These are phyloP conservation scores for Psilopsiagon aurifrons DNA, from an alignment of 2,113 vertebrate genomes.

Conservation along the genomic window DNA sequence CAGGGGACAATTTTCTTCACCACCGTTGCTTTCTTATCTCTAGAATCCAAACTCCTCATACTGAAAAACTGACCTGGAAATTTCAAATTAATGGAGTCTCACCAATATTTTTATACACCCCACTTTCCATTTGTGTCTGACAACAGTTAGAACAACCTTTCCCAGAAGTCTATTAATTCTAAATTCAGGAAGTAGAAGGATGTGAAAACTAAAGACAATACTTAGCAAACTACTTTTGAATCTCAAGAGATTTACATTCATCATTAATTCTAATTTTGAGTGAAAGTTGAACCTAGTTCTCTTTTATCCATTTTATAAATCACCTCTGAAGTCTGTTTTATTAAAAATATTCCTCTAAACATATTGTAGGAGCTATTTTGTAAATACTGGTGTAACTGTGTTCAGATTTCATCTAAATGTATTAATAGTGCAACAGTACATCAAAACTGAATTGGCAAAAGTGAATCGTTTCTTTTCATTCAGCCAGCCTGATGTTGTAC, in stretches of 20 bases:
- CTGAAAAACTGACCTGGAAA: not conserved
- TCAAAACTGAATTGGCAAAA: not conserved
- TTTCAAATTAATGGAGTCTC: not conserved
- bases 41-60: not conserved
- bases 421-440: not conserved
- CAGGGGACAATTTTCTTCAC: not conserved
- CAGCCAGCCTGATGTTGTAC: not conserved
- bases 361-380: not conserved
- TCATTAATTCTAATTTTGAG: not conserved
- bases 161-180: not conserved
- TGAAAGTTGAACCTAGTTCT: not conserved
- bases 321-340: not conserved
- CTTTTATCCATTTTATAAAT: not conserved
- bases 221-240: not conserved
- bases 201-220: not conserved
- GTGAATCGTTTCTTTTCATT: not conserved
- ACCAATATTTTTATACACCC: not conserved
- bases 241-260: not conserved
- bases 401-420: not conserved
- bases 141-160: not conserved
- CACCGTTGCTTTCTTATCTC: not conserved
- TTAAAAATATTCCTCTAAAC: not conserved
- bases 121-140: not conserved
- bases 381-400: not conserved
- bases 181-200: not conserved